Percentiles rank a stretch among this genome's conserved stretches.
These are phyloP conservation scores for Chrysotoxum bicinctum DNA, from an alignment of 2,888 invertebrate genomes.

Conservation along the genomic window DNA sequence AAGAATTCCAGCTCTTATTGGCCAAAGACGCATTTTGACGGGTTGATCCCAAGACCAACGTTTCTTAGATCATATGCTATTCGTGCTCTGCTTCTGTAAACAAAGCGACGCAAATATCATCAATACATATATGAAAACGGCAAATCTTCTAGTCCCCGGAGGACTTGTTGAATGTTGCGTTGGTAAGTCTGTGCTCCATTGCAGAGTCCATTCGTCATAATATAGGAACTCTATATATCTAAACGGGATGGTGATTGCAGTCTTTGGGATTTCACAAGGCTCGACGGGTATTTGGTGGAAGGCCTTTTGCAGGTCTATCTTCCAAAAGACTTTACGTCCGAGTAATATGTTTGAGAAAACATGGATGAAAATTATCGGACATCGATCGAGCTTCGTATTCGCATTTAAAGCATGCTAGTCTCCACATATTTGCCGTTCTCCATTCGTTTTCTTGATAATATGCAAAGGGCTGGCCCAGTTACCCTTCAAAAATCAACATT, in stretches of 20 bases:
- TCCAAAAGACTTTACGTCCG: no score
- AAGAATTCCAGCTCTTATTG: conserved; percentile 36
- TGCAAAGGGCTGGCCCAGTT: conserved; percentile 27
- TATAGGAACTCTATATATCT: conserved; percentile 17
- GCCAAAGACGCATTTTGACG: conserved; percentile 22
- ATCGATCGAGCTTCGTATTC: background rate
- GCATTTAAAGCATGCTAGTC: background rate
- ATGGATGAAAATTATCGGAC: background rate
- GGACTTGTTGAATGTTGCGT: conserved; percentile 49
- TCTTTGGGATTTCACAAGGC: conserved; percentile 74
- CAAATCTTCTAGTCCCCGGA: conserved; percentile 14
- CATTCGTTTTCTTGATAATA: background rate
- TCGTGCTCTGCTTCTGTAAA: conserved; percentile 28
- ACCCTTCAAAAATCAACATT: conserved; percentile 31
- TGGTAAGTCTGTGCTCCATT: conserved; percentile 65
- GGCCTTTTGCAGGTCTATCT: conserved; percentile 54
- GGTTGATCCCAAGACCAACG: conserved; percentile 35
- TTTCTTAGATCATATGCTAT: conserved; percentile 7
- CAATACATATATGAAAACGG: conserved; percentile 62
- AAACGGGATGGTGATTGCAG: conserved; percentile 78
- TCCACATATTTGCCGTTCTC: background rate
- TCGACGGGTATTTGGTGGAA: conserved; percentile 50
- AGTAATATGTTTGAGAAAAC: background rate
- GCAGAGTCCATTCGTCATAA: background rate
- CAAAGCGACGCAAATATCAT: conserved; percentile 60